These are phyloP conservation scores for Xanthia icteritia DNA, from an alignment of 2,888 invertebrate species.

Conservation along the genomic window DNA sequence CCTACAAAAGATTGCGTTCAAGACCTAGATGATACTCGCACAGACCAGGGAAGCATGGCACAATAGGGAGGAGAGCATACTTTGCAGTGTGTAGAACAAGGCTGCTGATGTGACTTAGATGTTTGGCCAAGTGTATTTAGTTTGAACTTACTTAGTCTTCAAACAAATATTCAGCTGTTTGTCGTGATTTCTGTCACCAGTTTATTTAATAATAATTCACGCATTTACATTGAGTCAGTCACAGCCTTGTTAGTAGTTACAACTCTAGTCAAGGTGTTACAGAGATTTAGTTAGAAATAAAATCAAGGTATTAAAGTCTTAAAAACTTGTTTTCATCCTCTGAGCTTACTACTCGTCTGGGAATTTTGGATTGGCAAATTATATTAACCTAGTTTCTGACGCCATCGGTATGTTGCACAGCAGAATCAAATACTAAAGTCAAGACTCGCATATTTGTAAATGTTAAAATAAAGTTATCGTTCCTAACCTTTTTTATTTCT, in stretches of 20 bases:
- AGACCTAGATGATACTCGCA: background rate
- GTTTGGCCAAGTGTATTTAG: background rate
- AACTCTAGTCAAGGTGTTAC: background rate
- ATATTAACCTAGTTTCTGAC: background rate
- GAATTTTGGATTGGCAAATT: conserved; percentile 7
- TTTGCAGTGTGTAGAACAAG: background rate
- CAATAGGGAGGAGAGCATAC: no score
- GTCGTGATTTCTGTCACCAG: background rate
- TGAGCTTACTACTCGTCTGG: background rate
- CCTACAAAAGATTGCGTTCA: background rate
- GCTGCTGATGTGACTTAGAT: background rate
- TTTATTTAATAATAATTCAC: background rate
- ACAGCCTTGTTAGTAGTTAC: background rate
- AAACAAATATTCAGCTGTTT: background rate
- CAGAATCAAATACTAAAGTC: background rate
- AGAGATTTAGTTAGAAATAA: background rate
- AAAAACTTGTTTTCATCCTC: background rate
- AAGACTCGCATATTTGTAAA: background rate
- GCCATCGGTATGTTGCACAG: background rate
- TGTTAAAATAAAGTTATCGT: background rate
- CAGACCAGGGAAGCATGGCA: background rate
- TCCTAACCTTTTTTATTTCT: background rate
- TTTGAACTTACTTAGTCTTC: background rate
- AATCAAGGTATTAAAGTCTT: background rate
- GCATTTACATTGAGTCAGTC: background rate